phyloP scores from a whole-genome alignment of 2,888 invertebrate species.

The Drosophila dives region DNA sequence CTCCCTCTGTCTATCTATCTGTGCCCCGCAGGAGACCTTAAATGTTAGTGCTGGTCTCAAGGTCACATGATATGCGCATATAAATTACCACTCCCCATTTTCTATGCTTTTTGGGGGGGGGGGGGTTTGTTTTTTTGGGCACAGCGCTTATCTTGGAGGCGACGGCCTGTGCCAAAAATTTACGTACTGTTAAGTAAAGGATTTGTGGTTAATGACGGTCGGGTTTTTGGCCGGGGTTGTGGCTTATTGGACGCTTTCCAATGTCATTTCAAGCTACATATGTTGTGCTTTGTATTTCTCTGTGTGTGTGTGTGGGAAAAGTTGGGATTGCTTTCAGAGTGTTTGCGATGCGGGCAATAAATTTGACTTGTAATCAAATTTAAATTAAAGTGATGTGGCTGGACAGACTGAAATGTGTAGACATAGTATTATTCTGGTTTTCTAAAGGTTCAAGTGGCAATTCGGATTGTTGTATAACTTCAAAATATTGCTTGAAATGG shows the following conservation, averaged over 20 bases:
- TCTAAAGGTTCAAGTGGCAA: constrained; percentile 18
- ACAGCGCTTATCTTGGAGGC: constrained; percentile 66
- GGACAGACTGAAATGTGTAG: constrained; percentile 13
- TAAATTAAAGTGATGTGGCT: constrained; percentile 68
- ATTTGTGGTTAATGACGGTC: constrained; percentile 80
- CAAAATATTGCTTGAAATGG: not conserved
- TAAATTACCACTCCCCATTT: constrained; percentile 56
- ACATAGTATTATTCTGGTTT: constrained; percentile 12
- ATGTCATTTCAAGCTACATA: constrained; percentile 64
- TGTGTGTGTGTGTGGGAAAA: constrained; percentile 11
- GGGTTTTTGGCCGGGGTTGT: constrained; percentile 28
- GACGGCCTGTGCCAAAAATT: constrained; percentile 70
- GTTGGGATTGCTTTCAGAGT: constrained; percentile 23
- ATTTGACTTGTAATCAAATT: constrained; percentile 76
- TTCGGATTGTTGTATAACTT: constrained; percentile 1
- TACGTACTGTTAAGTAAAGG: constrained; percentile 80
- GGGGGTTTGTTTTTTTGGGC: not conserved
- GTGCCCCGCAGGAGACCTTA: constrained; percentile 30
- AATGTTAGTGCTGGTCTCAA: constrained; percentile 66
- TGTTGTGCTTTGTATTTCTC: constrained; percentile 33
- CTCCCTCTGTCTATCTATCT: not conserved
- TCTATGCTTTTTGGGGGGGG: constrained; percentile 7
- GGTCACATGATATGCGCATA: constrained; percentile 75
- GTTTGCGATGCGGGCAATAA: constrained; percentile 70
- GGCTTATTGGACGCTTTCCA: constrained; percentile 45